Conservation (phyloP, 2,888 invertebrate genomes). For the Mesoligia furuncula region DNA sequence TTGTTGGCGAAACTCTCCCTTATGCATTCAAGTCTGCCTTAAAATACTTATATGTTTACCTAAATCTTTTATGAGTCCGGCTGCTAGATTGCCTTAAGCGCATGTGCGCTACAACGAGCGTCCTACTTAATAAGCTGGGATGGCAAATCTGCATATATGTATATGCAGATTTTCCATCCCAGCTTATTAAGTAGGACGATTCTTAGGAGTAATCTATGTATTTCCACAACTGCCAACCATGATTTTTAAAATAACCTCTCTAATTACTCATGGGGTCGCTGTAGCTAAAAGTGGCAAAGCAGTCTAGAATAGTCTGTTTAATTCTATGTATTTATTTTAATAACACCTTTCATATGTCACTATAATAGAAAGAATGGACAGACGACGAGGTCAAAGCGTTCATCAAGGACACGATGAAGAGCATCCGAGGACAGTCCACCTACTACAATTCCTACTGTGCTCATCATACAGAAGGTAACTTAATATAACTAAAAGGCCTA, state of each 20-base stretch:
- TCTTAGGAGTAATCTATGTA: neutral
- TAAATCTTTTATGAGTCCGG: neutral
- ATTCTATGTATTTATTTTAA: neutral
- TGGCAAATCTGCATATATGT: too few relatives aligned
- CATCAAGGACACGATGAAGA: conserved; percentile 82
- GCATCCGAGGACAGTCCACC: conserved; percentile 85
- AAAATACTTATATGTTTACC: too few relatives aligned
- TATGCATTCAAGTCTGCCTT: too few relatives aligned
- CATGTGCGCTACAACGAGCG: too few relatives aligned
- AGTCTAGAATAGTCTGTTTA: neutral
- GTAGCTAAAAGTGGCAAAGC: neutral
- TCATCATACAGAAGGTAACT: conserved; percentile 68
- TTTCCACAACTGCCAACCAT: neutral
- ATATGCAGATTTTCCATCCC: neutral
- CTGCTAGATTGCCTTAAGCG: neutral
- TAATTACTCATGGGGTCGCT: neutral
- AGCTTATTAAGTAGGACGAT: neutral
- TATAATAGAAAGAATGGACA: conserved; percentile 80
- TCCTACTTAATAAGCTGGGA: too few relatives aligned
- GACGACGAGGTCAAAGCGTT: conserved; percentile 83
- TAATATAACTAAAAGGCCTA: neutral
- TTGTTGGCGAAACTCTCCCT: too few relatives aligned
- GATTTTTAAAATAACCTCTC: neutral
- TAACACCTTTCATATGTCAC: neutral
- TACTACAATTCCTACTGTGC: conserved; percentile 86